These are phyloP conservation scores for Aporophyla nigra DNA, from an alignment of 2,888 invertebrate species.

Conservation along the genomic window DNA sequence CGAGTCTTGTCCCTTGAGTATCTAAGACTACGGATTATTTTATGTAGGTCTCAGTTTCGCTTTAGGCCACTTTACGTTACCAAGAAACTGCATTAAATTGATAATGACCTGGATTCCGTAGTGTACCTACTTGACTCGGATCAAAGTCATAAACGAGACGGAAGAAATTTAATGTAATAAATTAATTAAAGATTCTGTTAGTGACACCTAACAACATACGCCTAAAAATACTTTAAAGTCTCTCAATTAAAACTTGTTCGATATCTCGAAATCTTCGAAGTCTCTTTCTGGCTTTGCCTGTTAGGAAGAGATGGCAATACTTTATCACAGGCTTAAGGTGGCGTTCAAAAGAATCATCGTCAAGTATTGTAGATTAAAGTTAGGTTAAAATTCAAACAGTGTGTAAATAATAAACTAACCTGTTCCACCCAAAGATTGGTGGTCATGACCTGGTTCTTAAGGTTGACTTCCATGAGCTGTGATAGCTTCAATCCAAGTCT, in stretches of 20 bases:
- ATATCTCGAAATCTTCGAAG: neutral
- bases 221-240: neutral
- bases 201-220: neutral
- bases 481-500: constrained; percentile 97
- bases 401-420: constrained; percentile 66
- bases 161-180: neutral
- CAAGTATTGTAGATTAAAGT: too few relatives aligned
- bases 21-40: neutral
- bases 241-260: neutral
- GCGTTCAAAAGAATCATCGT: neutral
- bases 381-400: constrained; percentile 17
- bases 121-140: neutral
- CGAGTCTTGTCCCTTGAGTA: neutral
- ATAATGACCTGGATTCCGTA: neutral
- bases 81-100: neutral
- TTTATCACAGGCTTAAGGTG: neutral
- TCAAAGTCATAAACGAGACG: neutral
- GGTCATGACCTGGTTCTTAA: constrained; percentile 98
- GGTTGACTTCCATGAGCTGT: constrained; percentile 97
- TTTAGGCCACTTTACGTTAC: neutral
- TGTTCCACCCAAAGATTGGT: constrained; percentile 98
- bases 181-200: neutral
- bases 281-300: neutral
- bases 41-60: neutral
- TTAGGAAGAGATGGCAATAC: neutral